Base-by-base conservation (phyloP, 2,113 vertebrate genomes). In the Gavialis gangeticus region DNA sequence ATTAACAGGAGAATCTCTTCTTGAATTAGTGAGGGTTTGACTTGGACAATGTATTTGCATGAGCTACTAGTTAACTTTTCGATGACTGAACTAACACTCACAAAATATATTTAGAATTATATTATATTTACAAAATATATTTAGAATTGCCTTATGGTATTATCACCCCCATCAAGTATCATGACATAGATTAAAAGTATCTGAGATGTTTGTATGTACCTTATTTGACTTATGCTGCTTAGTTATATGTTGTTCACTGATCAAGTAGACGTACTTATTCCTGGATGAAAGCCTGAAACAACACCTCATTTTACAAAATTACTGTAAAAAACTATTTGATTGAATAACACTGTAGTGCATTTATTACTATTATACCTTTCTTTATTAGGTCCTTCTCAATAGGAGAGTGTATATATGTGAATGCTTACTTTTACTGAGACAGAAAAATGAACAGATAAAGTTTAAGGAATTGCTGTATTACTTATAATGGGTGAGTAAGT, bases 251-350 rank as follows among this genome's bases (percentile, higher is more conserved):
- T 90, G 66, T 69, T 22, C 81, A 82, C 76, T 91, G 73, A 67
- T 84, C 17, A 30, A 92, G 73, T 22, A 83, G 90, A 85, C 71
- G 59, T 18, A 82, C 73, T 75, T 16, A 69, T 87, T 88, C n/a
- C 56, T 57, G 71, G 1, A 22, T 85, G 34, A 28, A 71, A 37
- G 73, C 37, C 82, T 84, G 71, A 86, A 84, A 64, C 25, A 27
- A 78, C 46, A 46, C 71, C 64, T 88, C 69, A 34, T 75, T 82
- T 92, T 86, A 86, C 27, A 3, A 14, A 78, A 46, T 34, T 88
- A n/a, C 76, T 91, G 15, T 34, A 64, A 69, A 8, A 69, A 84
- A 75, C 82, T 46, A 75, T 91, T 90, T 88, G 30, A 90, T 76
- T 82, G 66, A 86, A 34, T 27, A 84, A 55, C 67, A 37, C 25